Evolutionary conservation across 2,113 vertebrate species (phyloP).

Genomic region (Callaeas wilsoni): DNA sequence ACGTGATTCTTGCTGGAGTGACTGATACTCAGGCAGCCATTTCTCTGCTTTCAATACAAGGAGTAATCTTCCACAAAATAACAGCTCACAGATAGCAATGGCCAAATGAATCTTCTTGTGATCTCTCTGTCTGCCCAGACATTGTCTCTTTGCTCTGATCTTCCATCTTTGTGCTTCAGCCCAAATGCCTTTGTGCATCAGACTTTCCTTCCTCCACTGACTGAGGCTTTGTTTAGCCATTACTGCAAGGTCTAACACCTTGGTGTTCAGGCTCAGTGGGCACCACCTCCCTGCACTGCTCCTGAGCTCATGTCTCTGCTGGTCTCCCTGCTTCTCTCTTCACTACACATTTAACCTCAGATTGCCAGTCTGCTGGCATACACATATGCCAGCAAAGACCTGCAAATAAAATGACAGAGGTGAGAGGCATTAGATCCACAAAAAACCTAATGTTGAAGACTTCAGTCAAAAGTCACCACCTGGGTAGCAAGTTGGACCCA

Average conservation of each 20-base stretch:
- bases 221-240: background rate
- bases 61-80: background rate
- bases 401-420: background rate
- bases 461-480: background rate
- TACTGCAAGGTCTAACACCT: background rate
- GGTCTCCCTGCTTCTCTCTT: background rate
- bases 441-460: background rate
- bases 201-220: background rate
- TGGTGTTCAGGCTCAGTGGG: background rate
- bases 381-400: background rate
- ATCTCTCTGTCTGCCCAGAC: background rate
- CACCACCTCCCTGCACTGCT: background rate
- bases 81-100: background rate
- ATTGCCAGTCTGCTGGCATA: background rate
- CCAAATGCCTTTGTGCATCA: background rate
- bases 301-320: background rate
- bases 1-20: background rate
- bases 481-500: background rate
- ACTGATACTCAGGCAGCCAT: background rate
- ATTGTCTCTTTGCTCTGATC: background rate
- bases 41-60: background rate
- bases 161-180: background rate
- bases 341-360: background rate
- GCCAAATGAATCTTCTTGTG: background rate
- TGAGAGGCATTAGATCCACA: background rate